A percentile compares a stretch with the other conserved stretches of the same genome.
These are phyloP conservation scores for Protobothrops mucrosquamatus DNA, from an alignment of 2,113 vertebrate species.

Conservation along the genomic window DNA sequence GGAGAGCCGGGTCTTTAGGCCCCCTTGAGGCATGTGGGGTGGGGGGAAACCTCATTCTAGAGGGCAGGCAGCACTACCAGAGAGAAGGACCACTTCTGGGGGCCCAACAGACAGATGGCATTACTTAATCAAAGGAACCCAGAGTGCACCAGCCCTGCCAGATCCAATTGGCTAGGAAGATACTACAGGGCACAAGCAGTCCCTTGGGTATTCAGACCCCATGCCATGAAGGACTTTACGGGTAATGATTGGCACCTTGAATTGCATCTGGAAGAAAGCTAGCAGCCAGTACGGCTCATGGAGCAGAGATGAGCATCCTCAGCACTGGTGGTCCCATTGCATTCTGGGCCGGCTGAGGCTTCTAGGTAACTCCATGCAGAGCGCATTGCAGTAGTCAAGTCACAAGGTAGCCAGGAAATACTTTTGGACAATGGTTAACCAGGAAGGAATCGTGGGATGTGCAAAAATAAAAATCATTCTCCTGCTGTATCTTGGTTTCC, in stretches of 20 bases:
- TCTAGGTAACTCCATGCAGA: background rate
- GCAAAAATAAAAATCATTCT: background rate
- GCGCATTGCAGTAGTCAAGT: background rate
- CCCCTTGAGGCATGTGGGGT: background rate
- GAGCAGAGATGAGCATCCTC: background rate
- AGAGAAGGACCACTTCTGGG: background rate
- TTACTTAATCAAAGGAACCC: background rate
- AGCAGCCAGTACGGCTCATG: background rate
- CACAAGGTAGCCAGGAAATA: background rate
- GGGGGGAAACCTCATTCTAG: background rate
- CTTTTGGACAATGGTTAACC: background rate
- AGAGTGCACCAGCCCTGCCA: background rate
- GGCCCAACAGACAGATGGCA: background rate
- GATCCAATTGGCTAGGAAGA: background rate
- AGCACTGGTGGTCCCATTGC: background rate
- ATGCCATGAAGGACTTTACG: background rate
- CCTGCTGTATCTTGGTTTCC: background rate
- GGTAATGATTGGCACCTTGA: background rate
- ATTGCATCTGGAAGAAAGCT: background rate
- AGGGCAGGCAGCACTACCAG: background rate
- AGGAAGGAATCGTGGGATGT: background rate
- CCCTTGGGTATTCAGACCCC: background rate
- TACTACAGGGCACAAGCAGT: background rate
- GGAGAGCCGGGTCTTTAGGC: background rate
- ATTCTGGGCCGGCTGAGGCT: background rate